These are phyloP conservation scores for Lumbricus terrestris DNA, from an alignment of 2,888 invertebrate species.

Conservation along the genomic window DNA sequence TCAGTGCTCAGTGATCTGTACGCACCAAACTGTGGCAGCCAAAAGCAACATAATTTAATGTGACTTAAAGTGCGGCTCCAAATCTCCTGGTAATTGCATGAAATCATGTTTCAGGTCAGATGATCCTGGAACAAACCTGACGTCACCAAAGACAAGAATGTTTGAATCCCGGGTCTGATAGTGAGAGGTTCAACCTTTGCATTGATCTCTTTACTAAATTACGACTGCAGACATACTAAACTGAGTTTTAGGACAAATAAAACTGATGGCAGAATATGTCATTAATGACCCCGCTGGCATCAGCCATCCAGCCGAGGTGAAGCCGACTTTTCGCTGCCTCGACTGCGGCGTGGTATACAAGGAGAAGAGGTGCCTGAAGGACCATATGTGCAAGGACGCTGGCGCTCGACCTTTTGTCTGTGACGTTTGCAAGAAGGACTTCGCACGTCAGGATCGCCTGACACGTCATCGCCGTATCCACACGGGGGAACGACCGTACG, in stretches of 20 bases:
- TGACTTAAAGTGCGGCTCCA: neutral
- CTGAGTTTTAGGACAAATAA: neutral
- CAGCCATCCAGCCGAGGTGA: neutral
- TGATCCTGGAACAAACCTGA: neutral
- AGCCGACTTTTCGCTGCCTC: neutral
- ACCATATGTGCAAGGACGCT: constrained; percentile 7
- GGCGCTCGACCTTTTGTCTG: neutral
- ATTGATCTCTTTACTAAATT: neutral
- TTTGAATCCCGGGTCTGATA: neutral
- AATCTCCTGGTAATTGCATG: neutral
- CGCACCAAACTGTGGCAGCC: neutral
- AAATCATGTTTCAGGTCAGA: neutral
- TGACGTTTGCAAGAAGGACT: constrained; percentile 12
- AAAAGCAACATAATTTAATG: neutral
- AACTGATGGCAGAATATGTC: constrained; percentile 5
- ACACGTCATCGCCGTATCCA: constrained; percentile 6
- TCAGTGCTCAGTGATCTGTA: neutral
- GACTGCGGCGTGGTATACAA: constrained; percentile 5
- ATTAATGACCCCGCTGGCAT: neutral
- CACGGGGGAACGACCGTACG: neutral
- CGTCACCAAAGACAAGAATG: neutral
- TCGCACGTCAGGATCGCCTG: constrained; percentile 8
- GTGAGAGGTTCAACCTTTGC: neutral
- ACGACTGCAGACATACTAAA: too few species aligned
- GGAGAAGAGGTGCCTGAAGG: neutral